Evolutionary conservation across 1,140 invertebrate species (phyloP).

Genomic region (Calephelis virginiensis): DNA sequence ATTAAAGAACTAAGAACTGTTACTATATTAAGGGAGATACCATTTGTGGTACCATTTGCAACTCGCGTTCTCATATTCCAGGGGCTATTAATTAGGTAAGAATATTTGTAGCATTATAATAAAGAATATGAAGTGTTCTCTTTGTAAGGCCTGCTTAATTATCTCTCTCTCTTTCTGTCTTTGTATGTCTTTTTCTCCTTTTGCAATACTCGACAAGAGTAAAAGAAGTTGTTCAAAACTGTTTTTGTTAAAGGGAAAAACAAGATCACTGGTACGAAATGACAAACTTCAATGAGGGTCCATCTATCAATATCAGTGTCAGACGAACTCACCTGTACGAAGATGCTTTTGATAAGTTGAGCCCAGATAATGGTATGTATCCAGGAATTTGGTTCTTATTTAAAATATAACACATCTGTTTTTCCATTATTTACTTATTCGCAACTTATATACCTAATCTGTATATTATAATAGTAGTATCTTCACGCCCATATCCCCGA

Average conservation of each 20-base stretch:
- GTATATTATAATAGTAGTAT: too few relatives aligned
- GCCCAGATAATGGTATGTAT: constrained; percentile 88
- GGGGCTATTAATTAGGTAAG: constrained; percentile 80
- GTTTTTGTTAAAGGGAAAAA: constrained; percentile 80
- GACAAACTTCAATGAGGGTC: constrained; percentile 86
- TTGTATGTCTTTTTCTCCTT: not conserved
- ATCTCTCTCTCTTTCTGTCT: not conserved
- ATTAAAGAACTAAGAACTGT: constrained; percentile 93
- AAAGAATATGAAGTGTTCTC: too few relatives aligned
- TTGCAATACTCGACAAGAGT: too few relatives aligned
- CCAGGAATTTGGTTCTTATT: not conserved
- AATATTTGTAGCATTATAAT: not conserved
- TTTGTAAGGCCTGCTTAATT: not conserved
- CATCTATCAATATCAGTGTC: constrained; percentile 89
- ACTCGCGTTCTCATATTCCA: constrained; percentile 93
- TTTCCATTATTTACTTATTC: too few relatives aligned
- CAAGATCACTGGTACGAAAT: constrained; percentile 85
- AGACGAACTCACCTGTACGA: constrained; percentile 96
- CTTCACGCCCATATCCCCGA: too few relatives aligned
- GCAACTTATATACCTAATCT: too few relatives aligned
- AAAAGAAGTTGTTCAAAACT: not conserved
- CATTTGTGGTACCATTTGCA: constrained; percentile 95
- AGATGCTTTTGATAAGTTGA: constrained; percentile 97
- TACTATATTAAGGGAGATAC: constrained; percentile 93
- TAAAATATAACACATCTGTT: too few relatives aligned